phyloP scores from a whole-genome alignment of 2,888 invertebrate genomes.

The Eilema sororculum region DNA sequence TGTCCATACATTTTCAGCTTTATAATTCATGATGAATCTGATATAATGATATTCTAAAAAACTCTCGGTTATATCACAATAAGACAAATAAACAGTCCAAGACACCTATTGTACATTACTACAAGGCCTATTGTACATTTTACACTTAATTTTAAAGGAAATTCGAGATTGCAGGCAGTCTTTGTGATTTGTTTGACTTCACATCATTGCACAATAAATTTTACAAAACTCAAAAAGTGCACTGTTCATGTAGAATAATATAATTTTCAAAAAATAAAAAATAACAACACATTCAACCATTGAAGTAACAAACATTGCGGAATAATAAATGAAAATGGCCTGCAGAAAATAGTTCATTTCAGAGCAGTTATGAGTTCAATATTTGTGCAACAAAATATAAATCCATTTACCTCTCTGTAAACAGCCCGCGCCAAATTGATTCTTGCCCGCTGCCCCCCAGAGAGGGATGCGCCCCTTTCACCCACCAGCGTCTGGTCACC shows the following conservation, averaged over 20 bases:
- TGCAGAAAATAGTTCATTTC: slow-evolving; percentile 23
- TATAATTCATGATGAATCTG: background rate
- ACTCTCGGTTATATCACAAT: background rate
- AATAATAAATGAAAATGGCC: background rate
- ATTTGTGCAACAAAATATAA: slow-evolving; percentile 53
- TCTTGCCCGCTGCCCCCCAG: slow-evolving; percentile 92
- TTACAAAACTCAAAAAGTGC: background rate
- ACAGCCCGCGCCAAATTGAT: slow-evolving; percentile 88
- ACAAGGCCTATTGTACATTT: background rate
- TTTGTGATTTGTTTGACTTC: no score
- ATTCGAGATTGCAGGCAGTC: background rate
- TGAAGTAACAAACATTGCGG: background rate
- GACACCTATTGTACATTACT: no score
- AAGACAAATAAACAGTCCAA: no score
- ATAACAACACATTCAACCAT: background rate
- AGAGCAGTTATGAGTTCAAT: slow-evolving; percentile 45
- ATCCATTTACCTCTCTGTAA: slow-evolving; percentile 77
- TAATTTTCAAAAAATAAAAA: background rate
- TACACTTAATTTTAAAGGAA: background rate
- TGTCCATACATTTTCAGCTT: background rate
- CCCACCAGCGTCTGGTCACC: slow-evolving; percentile 91
- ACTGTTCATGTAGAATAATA: background rate
- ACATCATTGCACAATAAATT: no score
- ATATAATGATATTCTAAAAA: background rate
- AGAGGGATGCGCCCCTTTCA: slow-evolving; percentile 90